A percentile compares a stretch with the other conserved stretches of the same genome.
Evolutionary conservation across 2,797 vertebrate genomes (phyloP).

Genomic region (Sebastes nivosus): DNA sequence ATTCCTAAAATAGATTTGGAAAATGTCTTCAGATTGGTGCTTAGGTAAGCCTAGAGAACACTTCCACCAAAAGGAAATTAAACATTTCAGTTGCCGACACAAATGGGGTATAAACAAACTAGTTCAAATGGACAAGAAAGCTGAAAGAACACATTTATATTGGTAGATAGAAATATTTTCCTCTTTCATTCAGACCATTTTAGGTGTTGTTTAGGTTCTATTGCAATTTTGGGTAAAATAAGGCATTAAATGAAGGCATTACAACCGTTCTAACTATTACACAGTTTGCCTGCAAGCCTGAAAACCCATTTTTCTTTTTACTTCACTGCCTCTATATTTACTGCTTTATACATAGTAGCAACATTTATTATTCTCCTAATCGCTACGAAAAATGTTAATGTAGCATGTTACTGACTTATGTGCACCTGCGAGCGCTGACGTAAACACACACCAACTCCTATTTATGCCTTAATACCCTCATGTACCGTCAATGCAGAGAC

Average conservation of each 20-base stretch:
- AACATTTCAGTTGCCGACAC: no score
- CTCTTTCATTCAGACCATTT: not conserved
- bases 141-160: not conserved
- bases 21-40: no score
- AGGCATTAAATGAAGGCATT: not conserved
- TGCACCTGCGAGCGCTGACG: not conserved
- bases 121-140: not conserved
- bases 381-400: not conserved
- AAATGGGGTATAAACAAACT: not conserved
- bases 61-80: no score
- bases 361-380: not conserved
- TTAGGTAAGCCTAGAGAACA: no score
- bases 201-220: not conserved
- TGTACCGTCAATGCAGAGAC: not conserved
- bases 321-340: not conserved
- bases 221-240: not conserved
- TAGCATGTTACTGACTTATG: not conserved
- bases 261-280: not conserved
- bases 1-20: not conserved
- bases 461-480: not conserved
- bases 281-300: not conserved
- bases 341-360: not conserved
- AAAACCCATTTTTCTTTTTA: not conserved
- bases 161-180: not conserved
- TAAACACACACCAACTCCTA: constrained; percentile 4